phyloP scores from a whole-genome alignment of 1,140 invertebrate species.

The Lepeophtheirus salmonis region DNA sequence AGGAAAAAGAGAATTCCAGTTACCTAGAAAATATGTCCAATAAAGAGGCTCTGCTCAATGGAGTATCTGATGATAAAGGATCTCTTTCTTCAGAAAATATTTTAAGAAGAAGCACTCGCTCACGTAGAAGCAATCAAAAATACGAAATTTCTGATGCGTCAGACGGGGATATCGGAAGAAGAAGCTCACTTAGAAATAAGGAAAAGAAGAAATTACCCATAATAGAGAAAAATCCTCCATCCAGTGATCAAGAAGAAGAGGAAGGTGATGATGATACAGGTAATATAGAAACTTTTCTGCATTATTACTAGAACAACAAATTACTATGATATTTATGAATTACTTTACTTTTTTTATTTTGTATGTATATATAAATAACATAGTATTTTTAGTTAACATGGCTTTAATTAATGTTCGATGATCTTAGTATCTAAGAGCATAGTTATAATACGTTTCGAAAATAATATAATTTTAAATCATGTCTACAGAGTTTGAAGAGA shows the following conservation, averaged over 20 bases:
- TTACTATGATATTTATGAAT: too few relatives aligned
- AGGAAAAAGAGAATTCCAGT: neutral
- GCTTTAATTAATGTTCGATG: neutral
- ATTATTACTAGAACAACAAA: too few relatives aligned
- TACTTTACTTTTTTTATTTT: too few relatives aligned
- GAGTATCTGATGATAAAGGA: neutral
- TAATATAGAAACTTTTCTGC: too few relatives aligned
- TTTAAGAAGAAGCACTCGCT: neutral
- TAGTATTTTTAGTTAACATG: too few relatives aligned
- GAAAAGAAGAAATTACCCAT: too few relatives aligned
- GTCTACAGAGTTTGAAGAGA: neutral
- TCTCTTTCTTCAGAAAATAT: neutral
- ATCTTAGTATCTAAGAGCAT: neutral
- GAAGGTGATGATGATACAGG: neutral
- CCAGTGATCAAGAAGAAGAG: neutral
- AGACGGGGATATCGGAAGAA: neutral
- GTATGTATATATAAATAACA: too few relatives aligned
- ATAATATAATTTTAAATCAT: neutral
- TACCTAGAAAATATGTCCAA: neutral
- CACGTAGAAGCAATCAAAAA: neutral
- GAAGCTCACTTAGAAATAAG: too few relatives aligned
- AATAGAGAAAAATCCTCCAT: too few relatives aligned
- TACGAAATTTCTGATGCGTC: neutral
- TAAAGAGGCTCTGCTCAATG: too few relatives aligned
- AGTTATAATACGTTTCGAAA: neutral